A percentile compares a stretch with the other conserved stretches of the same genome.
These are phyloP conservation scores for Entomobrya multifasciata DNA, from an alignment of 2,888 invertebrate genomes.

Conservation along the genomic window DNA sequence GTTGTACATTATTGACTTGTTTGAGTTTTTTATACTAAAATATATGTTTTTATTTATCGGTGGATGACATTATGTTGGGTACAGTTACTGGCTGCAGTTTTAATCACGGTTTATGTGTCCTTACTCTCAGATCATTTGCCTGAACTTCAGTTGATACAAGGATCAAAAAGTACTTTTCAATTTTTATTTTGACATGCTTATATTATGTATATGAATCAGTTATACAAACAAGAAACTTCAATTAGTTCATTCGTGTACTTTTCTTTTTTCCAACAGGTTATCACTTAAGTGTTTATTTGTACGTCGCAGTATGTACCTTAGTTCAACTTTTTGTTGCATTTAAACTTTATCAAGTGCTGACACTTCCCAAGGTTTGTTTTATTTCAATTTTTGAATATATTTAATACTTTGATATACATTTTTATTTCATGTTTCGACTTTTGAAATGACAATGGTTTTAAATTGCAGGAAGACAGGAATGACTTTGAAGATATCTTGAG, in stretches of 20 bases:
- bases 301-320: not conserved
- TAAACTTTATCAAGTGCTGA: constrained; percentile 25
- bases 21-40: too few relatives aligned
- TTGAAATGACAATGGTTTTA: not conserved
- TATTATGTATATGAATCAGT: too few relatives aligned
- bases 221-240: too few relatives aligned
- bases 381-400: not conserved
- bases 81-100: constrained; percentile 40
- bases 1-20: too few relatives aligned
- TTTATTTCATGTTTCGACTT: not conserved
- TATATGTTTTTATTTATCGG: not conserved
- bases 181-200: not conserved
- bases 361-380: not conserved
- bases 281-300: constrained; percentile 24
- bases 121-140: constrained; percentile 39
- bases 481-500: not conserved
- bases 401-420: too few relatives aligned
- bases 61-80: too few relatives aligned
- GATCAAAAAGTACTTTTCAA: constrained; percentile 39
- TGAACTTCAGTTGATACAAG: constrained; percentile 43
- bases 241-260: too few relatives aligned
- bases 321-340: constrained; percentile 51
- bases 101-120: constrained; percentile 25
- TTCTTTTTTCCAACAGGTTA: not conserved
- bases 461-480: constrained; percentile 24